Conservation (phyloP, 2,113 vertebrate genomes). For the Mystacornis crossleyi region DNA sequence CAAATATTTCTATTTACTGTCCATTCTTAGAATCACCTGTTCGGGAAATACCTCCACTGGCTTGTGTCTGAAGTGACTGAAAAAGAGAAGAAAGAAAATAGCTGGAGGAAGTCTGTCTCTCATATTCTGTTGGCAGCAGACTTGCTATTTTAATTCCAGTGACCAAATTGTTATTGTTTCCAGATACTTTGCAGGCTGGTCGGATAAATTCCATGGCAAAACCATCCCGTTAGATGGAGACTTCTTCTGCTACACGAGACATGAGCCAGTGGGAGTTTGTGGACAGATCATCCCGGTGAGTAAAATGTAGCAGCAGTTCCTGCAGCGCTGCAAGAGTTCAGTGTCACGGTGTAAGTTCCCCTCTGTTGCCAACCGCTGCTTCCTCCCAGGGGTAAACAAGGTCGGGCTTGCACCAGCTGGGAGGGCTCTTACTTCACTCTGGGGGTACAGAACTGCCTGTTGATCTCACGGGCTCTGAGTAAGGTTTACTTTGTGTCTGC, state of each 20-base stretch:
- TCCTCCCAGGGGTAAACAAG: not conserved
- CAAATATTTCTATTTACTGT: not conserved
- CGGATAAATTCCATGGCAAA: conserved; percentile 95
- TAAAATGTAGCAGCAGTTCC: not conserved
- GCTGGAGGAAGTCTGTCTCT: not conserved
- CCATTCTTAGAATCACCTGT: not conserved
- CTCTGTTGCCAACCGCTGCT: not conserved
- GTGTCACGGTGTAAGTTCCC: not conserved
- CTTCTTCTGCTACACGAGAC: conserved; percentile 94
- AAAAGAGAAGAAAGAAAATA: not conserved
- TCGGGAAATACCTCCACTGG: not conserved
- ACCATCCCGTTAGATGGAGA: conserved; percentile 94
- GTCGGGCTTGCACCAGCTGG: not conserved
- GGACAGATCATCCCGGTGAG: conserved; percentile 97
- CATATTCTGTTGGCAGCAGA: not conserved
- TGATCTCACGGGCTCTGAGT: not conserved
- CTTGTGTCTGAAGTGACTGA: not conserved
- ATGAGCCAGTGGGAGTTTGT: conserved; percentile 93
- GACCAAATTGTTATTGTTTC: not conserved
- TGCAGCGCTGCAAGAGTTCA: not conserved
- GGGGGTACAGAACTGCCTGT: not conserved
- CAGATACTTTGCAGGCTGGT: conserved; percentile 95
- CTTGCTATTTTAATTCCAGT: not conserved
- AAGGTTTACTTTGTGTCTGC: not conserved
- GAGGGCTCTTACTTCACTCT: not conserved